Evolutionary conservation across 2,888 invertebrate species (phyloP), one percentile per base, ranked within the genome.

Genomic region (Archips crataeganus): DNA sequence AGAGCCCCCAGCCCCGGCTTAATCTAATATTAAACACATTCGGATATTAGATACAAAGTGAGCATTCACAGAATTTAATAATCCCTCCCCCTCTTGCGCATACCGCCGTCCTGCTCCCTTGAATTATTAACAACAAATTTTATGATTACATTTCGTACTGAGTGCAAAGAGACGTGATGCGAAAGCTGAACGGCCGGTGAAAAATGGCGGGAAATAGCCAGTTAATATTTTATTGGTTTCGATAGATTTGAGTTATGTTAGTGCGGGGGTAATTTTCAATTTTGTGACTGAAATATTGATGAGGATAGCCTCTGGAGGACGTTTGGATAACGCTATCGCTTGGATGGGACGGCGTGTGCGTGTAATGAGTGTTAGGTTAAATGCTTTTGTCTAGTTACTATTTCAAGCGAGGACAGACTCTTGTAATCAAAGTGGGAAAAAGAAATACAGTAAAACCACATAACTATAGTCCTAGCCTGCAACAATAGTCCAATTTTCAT

Each of bases 1-100:
- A 76, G 77, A 85, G 85, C 89, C 84, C 84, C 90, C 89, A 80
- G 80, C 84, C 89, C 90, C 89, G 80, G 79, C 84, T 89, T 94
- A 93, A 94, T 94, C 93, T 92, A 94, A 94, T 94, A 94, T 94
- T 94, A 93, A 94, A 93, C 91, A 92, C 93, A 92, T 93, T 92
- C 93, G 89, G 89, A 94, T 93, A 94, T 93, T 94, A 93, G 92
- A 94, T 92, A 94, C 94, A 94, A 93, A 93, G 91, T 93, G 94
- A 93, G 87, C 93, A 94, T 93, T 94, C 93, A 91, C 91, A 89
- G 92, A 94, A 94, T 94, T 94, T 93, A 93, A 94, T 94, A 94
- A 94, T 92, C 92, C 85, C 82, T 81, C 90, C 76, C 84, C 49
- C 71, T 85, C 86, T 71, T 60, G 57, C 85, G 5, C 59, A 70